Evolutionary conservation across 1,140 invertebrate species (phyloP).

Genomic region (Meteorus sp.): DNA sequence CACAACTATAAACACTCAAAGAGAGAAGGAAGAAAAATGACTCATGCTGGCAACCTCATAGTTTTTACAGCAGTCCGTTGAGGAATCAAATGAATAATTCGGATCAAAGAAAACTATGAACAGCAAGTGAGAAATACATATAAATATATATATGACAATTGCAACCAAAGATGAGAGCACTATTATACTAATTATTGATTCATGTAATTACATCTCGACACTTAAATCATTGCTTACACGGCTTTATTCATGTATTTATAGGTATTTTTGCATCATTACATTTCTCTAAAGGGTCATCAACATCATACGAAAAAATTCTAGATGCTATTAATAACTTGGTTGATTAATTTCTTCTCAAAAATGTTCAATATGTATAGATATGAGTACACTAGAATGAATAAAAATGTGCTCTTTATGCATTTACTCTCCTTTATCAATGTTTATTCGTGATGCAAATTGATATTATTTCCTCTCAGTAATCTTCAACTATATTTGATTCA

Average conservation of each 20-base stretch:
- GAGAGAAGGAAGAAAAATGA: slow-evolving; percentile 9
- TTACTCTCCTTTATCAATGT: background rate
- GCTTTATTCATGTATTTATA: too few relatives aligned
- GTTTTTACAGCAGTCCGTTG: too few relatives aligned
- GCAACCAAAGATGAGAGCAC: too few relatives aligned
- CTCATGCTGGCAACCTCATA: slow-evolving; percentile 13
- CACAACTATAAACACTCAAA: slow-evolving; percentile 16
- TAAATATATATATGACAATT: too few relatives aligned
- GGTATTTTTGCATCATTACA: slow-evolving; percentile 5
- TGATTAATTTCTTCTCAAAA: background rate
- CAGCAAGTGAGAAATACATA: too few relatives aligned
- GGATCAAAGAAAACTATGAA: too few relatives aligned
- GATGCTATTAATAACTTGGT: background rate
- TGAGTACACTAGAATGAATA: too few relatives aligned
- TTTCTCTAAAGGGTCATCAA: background rate
- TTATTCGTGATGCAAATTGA: slow-evolving; percentile 3
- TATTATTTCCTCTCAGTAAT: slow-evolving; percentile 15
- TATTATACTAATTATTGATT: too few relatives aligned
- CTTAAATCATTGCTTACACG: slow-evolving; percentile 18
- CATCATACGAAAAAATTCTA: slow-evolving; percentile 24
- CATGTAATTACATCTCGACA: background rate
- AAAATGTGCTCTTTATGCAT: slow-evolving; percentile 3
- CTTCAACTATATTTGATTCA: slow-evolving; percentile 4
- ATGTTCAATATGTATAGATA: too few relatives aligned
- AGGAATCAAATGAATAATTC: slow-evolving; percentile 7